Evolutionary conservation across 2,113 vertebrate genomes (phyloP), one percentile per base, ranked within the genome.

Genomic region (Neodontobutis hainanensis): DNA sequence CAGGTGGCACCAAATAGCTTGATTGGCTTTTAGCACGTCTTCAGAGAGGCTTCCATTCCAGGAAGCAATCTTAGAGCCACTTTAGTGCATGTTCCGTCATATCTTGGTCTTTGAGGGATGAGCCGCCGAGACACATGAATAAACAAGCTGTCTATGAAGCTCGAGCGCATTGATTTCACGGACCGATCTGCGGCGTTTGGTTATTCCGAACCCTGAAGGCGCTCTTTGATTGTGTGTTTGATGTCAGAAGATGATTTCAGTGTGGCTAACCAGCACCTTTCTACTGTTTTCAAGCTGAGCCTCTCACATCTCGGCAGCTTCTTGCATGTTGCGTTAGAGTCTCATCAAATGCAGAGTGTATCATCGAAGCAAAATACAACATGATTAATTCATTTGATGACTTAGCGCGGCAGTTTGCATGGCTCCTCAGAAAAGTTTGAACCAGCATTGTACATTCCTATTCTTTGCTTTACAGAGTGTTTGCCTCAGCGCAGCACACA

Each of bases 1-100:
- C 67, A 77, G 86, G 88, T 88, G 90, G 86, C 87, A 87, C 75
- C 36, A 52, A 85, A 84, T 73, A 71, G 70, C 74, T 73, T 76
- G 83, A 85, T 79, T 74, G 77, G 81, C 77, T 82, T 80, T 77
- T 58, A 84, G 72, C 77, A 64, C 78, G 61, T 77, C 45, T 48
- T 74, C 58, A 60, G 62, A 64, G 70, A 61, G 78, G 49, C 32
- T 62, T 38, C 32, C 49, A 55, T 60, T 75, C 66, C 43, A 68
- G 35, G 56, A 70, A 59, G 44, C 65, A 47, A 65, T 65, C 80
- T 70, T 73, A 73, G 61, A 84, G 68, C 70, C 77, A 80, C 65
- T 73, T 85, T 63, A 72, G 84, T 78, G 76, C 78, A 60, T 71
- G 82, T 86, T 81, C 73, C 52, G 50, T 74, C 72, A 73, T 75